Conservation (phyloP, 2,888 invertebrate genomes). For the Seira sanloemensis region DNA sequence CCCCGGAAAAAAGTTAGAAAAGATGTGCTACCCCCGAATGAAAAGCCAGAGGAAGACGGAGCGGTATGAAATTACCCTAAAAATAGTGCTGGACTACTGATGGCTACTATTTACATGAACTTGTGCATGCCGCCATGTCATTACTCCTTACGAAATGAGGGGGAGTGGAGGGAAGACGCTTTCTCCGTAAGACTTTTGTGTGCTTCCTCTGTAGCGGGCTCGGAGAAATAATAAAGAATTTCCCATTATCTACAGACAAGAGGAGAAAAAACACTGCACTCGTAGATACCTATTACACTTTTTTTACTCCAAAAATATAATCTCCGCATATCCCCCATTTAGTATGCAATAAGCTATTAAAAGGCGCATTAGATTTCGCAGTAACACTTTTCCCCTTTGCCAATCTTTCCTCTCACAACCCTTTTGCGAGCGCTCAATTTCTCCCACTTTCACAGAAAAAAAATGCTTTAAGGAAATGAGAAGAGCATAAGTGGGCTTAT, state of each 20-base stretch:
- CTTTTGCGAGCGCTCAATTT: slow-evolving; percentile 17
- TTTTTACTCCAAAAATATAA: not conserved
- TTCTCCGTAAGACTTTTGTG: not conserved
- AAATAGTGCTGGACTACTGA: too few species aligned
- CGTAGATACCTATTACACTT: not conserved
- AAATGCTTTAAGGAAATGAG: not conserved
- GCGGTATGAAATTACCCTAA: too few species aligned
- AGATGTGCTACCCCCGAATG: too few species aligned
- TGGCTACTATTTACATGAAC: too few species aligned
- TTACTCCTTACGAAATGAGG: not conserved
- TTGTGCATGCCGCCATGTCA: slow-evolving; percentile 5
- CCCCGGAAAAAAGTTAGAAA: not conserved
- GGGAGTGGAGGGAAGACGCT: not conserved
- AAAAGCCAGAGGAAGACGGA: too few species aligned
- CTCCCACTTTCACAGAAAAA: not conserved
- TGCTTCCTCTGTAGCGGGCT: too few species aligned
- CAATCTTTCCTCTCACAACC: not conserved
- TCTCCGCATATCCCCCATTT: slow-evolving; percentile 18
- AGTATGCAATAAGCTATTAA: slow-evolving; percentile 20
- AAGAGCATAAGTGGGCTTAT: not conserved
- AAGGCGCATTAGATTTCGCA: slow-evolving; percentile 21
- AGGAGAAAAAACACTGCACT: not conserved
- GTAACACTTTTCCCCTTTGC: not conserved
- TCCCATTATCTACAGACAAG: slow-evolving; percentile 13
- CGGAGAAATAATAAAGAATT: slow-evolving; percentile 14